Conservation (phyloP, 2,113 vertebrate species). For the Lepisosteus oculatus region DNA sequence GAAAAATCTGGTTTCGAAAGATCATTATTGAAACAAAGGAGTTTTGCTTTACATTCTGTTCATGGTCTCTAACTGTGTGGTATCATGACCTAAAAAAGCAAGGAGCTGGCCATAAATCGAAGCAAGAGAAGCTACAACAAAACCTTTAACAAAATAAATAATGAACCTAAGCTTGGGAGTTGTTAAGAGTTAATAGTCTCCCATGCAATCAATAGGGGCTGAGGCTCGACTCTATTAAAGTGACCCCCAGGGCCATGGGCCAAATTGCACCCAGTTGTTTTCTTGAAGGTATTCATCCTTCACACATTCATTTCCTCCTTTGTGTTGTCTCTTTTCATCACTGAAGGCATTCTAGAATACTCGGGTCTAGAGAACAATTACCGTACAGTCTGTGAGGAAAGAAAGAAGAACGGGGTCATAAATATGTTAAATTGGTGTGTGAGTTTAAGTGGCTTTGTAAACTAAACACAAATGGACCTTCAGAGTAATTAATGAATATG, state of each 20-base stretch:
- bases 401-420: constrained; percentile 88
- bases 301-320: constrained; percentile 97
- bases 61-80: background rate
- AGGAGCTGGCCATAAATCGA: constrained; percentile 75
- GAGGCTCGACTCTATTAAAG: constrained; percentile 98
- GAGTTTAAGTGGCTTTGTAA: constrained; percentile 89
- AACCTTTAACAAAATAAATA: constrained; percentile 89
- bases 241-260: constrained; percentile 91
- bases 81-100: constrained; percentile 23
- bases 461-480: constrained; percentile 74
- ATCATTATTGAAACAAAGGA: too few relatives aligned
- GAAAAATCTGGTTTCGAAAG: too few relatives aligned
- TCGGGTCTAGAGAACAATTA: constrained; percentile 77
- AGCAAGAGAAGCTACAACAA: constrained; percentile 72
- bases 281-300: constrained; percentile 92
- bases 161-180: constrained; percentile 79
- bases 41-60: background rate
- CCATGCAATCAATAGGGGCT: constrained; percentile 93
- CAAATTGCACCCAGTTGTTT: constrained; percentile 87
- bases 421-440: constrained; percentile 92
- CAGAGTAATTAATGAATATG: constrained; percentile 83
- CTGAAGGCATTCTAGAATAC: constrained; percentile 76
- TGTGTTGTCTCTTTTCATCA: constrained; percentile 91
- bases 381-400: constrained; percentile 83
- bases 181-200: constrained; percentile 98